These are phyloP conservation scores for Trichomycterus rosablanca DNA, from an alignment of 2,113 vertebrate genomes.

Conservation along the genomic window DNA sequence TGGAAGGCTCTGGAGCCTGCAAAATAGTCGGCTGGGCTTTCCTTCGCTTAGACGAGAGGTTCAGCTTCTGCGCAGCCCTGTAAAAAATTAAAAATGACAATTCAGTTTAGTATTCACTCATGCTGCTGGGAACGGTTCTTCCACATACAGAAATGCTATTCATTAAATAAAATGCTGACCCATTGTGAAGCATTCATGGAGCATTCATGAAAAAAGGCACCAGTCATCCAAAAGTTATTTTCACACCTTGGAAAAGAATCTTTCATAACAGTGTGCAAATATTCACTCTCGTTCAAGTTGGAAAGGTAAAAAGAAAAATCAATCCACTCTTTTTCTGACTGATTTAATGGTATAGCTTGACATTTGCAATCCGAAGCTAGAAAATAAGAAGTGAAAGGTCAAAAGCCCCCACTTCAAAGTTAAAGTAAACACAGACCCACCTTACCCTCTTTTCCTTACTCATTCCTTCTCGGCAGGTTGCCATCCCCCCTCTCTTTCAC, in stretches of 20 bases:
- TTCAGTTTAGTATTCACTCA: background rate
- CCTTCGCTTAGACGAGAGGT: slow-evolving; percentile 94
- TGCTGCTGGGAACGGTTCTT: too few species aligned
- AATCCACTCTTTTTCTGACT: slow-evolving; percentile 40
- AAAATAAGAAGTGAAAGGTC: slow-evolving; percentile 52
- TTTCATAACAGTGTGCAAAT: slow-evolving; percentile 10
- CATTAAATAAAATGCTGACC: too few species aligned
- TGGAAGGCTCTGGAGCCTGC: slow-evolving; percentile 79
- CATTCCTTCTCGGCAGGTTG: slow-evolving; percentile 19
- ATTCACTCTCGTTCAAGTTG: slow-evolving; percentile 18
- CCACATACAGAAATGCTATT: too few species aligned
- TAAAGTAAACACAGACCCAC: slow-evolving; percentile 51
- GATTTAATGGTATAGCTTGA: slow-evolving; percentile 50
- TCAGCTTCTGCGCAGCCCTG: slow-evolving; percentile 98
- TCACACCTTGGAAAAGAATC: slow-evolving; percentile 2
- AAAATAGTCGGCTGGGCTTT: slow-evolving; percentile 82
- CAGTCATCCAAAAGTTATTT: slow-evolving; percentile 2
- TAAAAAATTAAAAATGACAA: slow-evolving; percentile 20
- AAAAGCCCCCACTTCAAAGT: slow-evolving; percentile 42
- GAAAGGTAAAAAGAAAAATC: slow-evolving; percentile 14
- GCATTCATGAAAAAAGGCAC: background rate
- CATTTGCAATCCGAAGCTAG: slow-evolving; percentile 41
- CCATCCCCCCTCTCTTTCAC: slow-evolving; percentile 30
- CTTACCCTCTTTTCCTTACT: slow-evolving; percentile 5
- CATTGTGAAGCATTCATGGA: too few species aligned